phyloP scores from a whole-genome alignment of 2,888 invertebrate species.

The Drosophila anomelani region DNA sequence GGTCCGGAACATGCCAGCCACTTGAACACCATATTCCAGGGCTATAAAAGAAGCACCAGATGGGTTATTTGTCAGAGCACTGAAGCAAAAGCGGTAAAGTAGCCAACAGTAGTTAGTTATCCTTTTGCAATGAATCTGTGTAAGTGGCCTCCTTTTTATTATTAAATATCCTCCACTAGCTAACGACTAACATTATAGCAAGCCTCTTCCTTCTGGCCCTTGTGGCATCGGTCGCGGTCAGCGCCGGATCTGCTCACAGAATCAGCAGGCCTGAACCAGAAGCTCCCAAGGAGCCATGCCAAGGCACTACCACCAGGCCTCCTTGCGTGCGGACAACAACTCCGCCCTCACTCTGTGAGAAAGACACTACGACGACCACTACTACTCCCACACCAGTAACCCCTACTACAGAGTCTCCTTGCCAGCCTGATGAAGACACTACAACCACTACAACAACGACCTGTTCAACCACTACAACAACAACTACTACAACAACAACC shows the following conservation, averaged over 20 bases:
- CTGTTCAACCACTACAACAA: slow-evolving; percentile 1
- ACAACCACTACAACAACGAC: background rate
- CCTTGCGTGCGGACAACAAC: slow-evolving; percentile 21
- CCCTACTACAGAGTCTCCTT: background rate
- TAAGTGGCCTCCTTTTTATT: slow-evolving; percentile 47
- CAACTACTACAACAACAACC: background rate
- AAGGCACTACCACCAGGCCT: slow-evolving; percentile 10
- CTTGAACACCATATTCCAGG: background rate
- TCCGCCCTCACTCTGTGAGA: slow-evolving; percentile 11
- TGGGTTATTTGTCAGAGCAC: slow-evolving; percentile 27
- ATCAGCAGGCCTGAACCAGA: slow-evolving; percentile 24
- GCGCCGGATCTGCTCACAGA: slow-evolving; percentile 27
- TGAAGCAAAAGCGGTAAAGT: slow-evolving; percentile 56
- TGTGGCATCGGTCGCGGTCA: slow-evolving; percentile 35
- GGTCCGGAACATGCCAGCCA: slow-evolving; percentile 5
- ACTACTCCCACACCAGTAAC: slow-evolving; percentile 5
- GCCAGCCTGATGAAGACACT: background rate
- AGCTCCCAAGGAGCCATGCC: slow-evolving; percentile 9
- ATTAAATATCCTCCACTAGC: background rate
- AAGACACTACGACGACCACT: slow-evolving; percentile 3
- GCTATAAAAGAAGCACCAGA: slow-evolving; percentile 54
- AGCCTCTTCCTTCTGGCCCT: slow-evolving; percentile 45
- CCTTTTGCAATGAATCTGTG: slow-evolving; percentile 61
- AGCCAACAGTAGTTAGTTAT: slow-evolving; percentile 53
- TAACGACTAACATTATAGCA: slow-evolving; percentile 33